Evolutionary conservation across 2,113 vertebrate genomes (phyloP).

Genomic region (Jacana jacana): DNA sequence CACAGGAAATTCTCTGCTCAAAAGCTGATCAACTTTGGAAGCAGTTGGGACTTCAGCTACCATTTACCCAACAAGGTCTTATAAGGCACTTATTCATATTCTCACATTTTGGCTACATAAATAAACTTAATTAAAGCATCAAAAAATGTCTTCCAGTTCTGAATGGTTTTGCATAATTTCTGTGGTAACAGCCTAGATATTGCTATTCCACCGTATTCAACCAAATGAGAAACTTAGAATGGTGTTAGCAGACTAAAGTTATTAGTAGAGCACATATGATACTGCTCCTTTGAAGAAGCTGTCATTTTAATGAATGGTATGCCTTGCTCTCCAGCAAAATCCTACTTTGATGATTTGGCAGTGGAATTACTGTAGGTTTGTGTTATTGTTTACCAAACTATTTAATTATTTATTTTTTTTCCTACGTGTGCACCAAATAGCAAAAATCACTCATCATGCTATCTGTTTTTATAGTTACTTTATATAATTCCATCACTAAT

Average conservation of each 20-base stretch:
- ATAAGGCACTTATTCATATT: not conserved
- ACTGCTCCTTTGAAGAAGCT: not conserved
- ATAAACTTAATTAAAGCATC: not conserved
- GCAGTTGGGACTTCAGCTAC: not conserved
- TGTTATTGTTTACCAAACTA: not conserved
- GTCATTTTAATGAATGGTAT: not conserved
- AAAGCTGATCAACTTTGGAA: not conserved
- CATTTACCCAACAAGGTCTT: not conserved
- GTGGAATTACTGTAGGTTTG: not conserved
- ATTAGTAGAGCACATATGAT: not conserved
- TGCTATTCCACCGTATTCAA: not conserved
- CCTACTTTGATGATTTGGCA: not conserved
- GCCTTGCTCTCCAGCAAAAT: not conserved
- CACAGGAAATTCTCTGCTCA: not conserved
- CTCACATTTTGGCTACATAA: not conserved
- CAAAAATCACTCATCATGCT: not conserved
- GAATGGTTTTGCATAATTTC: not conserved
- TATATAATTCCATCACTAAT: not conserved
- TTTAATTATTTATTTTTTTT: not conserved
- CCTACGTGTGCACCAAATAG: accelerated
- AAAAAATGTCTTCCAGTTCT: not conserved
- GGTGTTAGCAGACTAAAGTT: not conserved
- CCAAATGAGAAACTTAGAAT: not conserved
- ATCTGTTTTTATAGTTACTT: not conserved
- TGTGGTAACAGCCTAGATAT: not conserved